Percentiles rank a stretch among this genome's conserved stretches.
Evolutionary conservation across 23 tunicate species (phyloP).

Genomic region (Clavelina lepadiformis): DNA sequence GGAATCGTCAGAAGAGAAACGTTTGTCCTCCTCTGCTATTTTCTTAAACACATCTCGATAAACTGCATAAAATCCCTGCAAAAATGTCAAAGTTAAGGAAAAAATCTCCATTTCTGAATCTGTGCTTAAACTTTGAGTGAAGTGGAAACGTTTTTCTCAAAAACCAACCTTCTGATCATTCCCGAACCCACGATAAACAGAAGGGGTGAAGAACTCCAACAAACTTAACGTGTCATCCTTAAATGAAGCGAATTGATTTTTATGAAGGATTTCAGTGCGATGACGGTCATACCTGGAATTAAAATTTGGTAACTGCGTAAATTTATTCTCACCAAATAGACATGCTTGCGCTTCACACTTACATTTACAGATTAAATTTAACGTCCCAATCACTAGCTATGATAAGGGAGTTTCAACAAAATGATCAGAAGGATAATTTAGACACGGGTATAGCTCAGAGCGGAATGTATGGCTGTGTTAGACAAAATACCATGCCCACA

Average conservation of each 20-base stretch:
- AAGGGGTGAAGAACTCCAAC: conserved; percentile 69
- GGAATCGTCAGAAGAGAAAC: conserved; percentile 48
- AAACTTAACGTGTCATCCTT: conserved; percentile 53
- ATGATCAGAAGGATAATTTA: too few species aligned
- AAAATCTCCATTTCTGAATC: background rate
- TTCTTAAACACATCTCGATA: conserved; percentile 72
- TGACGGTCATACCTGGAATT: conserved; percentile 83
- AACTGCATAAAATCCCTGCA: conserved; percentile 75
- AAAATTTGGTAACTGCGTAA: too few species aligned
- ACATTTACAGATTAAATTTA: too few species aligned
- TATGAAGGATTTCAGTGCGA: conserved; percentile 69
- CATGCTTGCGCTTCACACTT: too few species aligned
- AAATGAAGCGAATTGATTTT: conserved; percentile 56
- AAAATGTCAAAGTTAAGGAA: conserved; percentile 3
- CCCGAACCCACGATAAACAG: conserved; percentile 69
- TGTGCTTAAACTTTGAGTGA: background rate
- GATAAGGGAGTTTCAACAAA: too few species aligned
- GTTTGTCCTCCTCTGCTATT: conserved; percentile 58
- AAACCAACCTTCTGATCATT: conserved; percentile 45
- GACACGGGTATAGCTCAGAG: too few species aligned
- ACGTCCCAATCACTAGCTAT: too few species aligned
- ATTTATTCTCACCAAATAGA: too few species aligned
- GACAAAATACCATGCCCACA: too few species aligned
- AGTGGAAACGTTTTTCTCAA: background rate
- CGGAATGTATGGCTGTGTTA: too few species aligned